Evolutionary conservation across 2,888 invertebrate species (phyloP).

Genomic region (Lasioglossum marginatum): DNA sequence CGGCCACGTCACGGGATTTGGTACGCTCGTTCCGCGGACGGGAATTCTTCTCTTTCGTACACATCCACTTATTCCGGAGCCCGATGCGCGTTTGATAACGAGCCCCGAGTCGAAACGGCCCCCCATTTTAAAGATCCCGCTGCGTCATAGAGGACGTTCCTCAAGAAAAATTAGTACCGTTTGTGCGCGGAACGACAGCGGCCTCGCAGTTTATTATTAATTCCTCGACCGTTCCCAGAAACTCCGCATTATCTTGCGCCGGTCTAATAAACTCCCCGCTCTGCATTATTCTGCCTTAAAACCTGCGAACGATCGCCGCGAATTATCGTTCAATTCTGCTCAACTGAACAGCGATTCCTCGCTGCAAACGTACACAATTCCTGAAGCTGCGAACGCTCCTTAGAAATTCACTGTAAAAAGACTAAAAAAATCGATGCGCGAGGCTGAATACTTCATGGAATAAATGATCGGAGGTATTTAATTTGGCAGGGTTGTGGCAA

Average conservation of each 20-base stretch:
- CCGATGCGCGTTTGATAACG: conserved; percentile 79
- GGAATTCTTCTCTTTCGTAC: conserved; percentile 69
- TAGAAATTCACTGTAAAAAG: not conserved
- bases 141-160: conserved; percentile 19
- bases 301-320: not conserved
- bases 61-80: conserved; percentile 53
- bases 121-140: conserved; percentile 35
- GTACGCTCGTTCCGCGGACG: conserved; percentile 76
- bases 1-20: conserved; percentile 77
- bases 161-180: conserved; percentile 50
- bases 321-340: not conserved
- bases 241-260: not conserved
- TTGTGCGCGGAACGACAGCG: conserved; percentile 31
- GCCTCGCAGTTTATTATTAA: conserved; percentile 39
- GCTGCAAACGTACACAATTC: too few relatives aligned
- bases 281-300: not conserved
- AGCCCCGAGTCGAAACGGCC: conserved; percentile 62
- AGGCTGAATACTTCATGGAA: not conserved
- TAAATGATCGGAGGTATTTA: not conserved
- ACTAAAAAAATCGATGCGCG: not conserved
- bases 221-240: conserved; percentile 2
- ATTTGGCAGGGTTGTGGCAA: not conserved
- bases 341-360: not conserved
- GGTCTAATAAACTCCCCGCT: conserved; percentile 1
- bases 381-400: too few relatives aligned